A percentile compares a stretch with the other conserved stretches of the same genome.
Evolutionary conservation across 1,140 invertebrate genomes (phyloP).

Genomic region (Nasonia giraulti): DNA sequence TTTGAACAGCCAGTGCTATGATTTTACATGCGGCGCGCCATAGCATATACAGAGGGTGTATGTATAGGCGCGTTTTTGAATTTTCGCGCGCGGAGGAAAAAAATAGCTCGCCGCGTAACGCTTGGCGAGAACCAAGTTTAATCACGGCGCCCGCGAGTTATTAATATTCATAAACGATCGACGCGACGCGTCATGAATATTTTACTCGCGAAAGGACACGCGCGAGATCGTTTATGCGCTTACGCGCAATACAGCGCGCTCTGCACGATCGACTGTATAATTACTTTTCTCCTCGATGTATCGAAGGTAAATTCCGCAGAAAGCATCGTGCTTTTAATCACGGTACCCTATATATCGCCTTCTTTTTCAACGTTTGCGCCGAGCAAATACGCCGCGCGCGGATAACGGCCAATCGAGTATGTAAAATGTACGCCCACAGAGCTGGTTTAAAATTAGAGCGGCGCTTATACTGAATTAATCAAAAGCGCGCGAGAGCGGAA

Average conservation of each 20-base stretch:
- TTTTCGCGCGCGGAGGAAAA: background rate
- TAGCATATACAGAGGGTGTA: too few relatives aligned
- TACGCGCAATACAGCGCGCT: too few relatives aligned
- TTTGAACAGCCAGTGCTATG: background rate
- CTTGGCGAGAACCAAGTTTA: background rate
- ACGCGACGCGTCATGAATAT: background rate
- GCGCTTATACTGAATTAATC: background rate
- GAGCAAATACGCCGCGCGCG: background rate
- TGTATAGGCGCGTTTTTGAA: background rate
- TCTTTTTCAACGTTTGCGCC: background rate
- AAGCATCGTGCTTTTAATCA: too few relatives aligned
- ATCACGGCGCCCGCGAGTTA: background rate
- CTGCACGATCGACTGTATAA: background rate
- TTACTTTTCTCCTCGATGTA: background rate
- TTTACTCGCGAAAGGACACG: background rate
- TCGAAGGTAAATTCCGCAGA: too few relatives aligned
- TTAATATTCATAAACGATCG: background rate
- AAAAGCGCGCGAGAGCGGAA: background rate
- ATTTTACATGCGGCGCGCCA: too few relatives aligned
- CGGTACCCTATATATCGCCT: too few relatives aligned
- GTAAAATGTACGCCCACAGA: background rate
- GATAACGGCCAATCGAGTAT: slow-evolving; percentile 1
- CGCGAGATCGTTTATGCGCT: background rate
- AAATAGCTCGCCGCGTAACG: background rate
- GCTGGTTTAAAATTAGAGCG: slow-evolving; percentile 2